Base-by-base conservation (phyloP, 2,888 invertebrate genomes). In the Hanleya hanleyi region DNA sequence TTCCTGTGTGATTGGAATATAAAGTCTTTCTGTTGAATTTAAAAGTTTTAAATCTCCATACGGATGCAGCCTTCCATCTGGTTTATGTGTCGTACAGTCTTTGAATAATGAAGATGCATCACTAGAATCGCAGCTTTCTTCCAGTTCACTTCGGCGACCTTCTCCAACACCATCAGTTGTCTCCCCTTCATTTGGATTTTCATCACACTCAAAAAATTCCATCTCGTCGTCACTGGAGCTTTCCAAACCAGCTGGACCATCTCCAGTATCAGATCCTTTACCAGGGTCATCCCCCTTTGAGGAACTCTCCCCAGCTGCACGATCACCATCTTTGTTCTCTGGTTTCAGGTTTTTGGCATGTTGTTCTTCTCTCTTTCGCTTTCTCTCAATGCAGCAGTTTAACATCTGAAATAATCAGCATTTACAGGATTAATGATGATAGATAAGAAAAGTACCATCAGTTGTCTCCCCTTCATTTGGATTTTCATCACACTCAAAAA, bases 1-100 rank as follows among this genome's bases (percentile, higher is more conserved):
- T 85, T 99, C 98, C 93, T 93, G 93, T 0, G 96, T 96, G 29
- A 95, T 91, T 0, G 97, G 97, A 76, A 96, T 93, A 89, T 95
- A 97, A 68, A 96, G 92, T 49, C 92, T 93, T 80, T 95, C 94
- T 2, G 94, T 94, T 0, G 93, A 93, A 82, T 83, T 78, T 37
- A 96, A 89, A 67, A 96, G 91, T 75, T 92, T 93, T 70, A 95
- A 89, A 69, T 94, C 92, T 33, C 94, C 94, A 87, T 94, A 93
- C 83, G 93, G 94, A 38, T 93, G 93, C 37, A 94, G 89, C 76
- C 96, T 92, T 6, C 96, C 96, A 65, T 94, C 94, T 0, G 95
- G 93, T 78, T 82, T 81, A 66, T 84, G 81, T 22, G 82, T 77
- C n/a, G 77, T 69, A n/a, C 78, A 77, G 29, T 86, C 86, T 41